These are phyloP conservation scores for Sorex maritimensis DNA, from an alignment of 2,797 vertebrate species.

Conservation along the genomic window DNA sequence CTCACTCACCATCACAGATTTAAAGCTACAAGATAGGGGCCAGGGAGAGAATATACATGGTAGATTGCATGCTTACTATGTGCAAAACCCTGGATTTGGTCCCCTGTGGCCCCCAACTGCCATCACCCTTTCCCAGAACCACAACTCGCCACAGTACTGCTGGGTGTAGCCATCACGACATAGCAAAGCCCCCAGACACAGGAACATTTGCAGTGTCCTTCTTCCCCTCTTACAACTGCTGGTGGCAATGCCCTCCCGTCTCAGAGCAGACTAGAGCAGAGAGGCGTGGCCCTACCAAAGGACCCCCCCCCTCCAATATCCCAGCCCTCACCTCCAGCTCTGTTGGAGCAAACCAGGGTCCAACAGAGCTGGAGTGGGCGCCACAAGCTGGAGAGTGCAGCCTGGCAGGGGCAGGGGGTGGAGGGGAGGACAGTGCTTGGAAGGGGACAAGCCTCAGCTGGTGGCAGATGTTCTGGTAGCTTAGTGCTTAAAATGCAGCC, in stretches of 20 bases:
- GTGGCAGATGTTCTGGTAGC: background rate
- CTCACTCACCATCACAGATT: background rate
- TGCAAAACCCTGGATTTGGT: too few species aligned
- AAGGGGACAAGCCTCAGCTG: background rate
- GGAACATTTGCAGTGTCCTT: background rate
- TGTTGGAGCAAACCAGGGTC: slow-evolving; percentile 8
- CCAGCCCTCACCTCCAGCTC: background rate
- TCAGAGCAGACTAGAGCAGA: too few species aligned
- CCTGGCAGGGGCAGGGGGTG: background rate
- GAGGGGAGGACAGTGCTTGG: background rate
- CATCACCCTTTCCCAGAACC: too few species aligned
- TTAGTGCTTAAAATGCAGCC: slow-evolving; percentile 8
- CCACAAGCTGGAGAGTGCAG: background rate
- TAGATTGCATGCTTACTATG: too few species aligned
- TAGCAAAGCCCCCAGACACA: too few species aligned
- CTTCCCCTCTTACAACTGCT: background rate
- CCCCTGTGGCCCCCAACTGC: too few species aligned
- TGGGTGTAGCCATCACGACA: too few species aligned
- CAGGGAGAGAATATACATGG: too few species aligned
- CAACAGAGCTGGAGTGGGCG: background rate
- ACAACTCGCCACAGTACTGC: too few species aligned
- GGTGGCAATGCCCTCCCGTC: background rate
- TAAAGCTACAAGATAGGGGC: background rate
- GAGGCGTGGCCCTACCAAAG: too few species aligned
- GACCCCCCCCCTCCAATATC: background rate